phyloP scores from a whole-genome alignment of 1,140 invertebrate genomes.

The Orussus abietinus region DNA sequence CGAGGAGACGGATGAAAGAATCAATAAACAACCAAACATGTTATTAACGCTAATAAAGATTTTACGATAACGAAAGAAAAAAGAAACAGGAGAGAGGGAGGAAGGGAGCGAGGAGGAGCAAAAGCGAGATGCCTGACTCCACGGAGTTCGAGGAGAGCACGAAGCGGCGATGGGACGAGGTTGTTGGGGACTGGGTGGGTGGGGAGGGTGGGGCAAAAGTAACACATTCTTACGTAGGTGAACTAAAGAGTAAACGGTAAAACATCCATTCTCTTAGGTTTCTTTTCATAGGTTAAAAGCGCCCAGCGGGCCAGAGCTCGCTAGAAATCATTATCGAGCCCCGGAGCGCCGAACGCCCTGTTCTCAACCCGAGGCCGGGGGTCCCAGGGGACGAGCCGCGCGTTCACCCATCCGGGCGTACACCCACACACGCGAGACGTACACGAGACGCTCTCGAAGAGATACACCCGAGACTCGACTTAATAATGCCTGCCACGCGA shows the following conservation, averaged over 20 bases:
- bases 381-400: no score
- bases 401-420: no score
- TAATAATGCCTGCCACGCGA: constrained; percentile 35
- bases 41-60: no score
- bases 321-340: constrained; percentile 42
- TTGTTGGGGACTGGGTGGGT: no score
- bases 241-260: constrained; percentile 37
- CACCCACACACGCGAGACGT: no score
- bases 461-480: constrained; percentile 31
- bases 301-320: constrained; percentile 42
- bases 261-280: constrained; percentile 47
- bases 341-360: constrained; percentile 47
- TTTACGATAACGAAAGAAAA: constrained; percentile 22
- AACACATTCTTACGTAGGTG: constrained; percentile 41
- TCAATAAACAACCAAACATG: no score
- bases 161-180: constrained; percentile 26
- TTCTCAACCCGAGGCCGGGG: constrained; percentile 26
- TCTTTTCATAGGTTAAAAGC: constrained; percentile 44
- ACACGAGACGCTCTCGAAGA: no score
- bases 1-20: no score
- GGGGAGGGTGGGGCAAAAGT: no score
- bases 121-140: constrained; percentile 16
- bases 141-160: constrained; percentile 26
- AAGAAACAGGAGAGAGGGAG: neutral
- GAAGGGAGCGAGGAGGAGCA: neutral